Evolutionary conservation across 2,888 invertebrate genomes (phyloP).

Genomic region (Mechanitis mazaeus): DNA sequence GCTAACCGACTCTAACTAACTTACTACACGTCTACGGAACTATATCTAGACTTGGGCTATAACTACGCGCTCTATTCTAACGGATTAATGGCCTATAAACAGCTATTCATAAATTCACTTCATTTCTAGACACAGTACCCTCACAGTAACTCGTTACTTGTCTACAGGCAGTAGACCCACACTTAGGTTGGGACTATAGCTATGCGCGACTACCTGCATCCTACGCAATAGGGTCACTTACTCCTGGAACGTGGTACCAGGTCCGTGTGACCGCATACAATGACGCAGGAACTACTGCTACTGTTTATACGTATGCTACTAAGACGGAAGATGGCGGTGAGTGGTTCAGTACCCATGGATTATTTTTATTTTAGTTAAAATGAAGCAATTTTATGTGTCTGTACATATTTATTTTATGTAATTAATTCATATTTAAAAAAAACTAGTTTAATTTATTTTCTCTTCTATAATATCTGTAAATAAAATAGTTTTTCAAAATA

Average conservation of each 20-base stretch:
- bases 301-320: constrained; percentile 78
- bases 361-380: no score
- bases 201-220: constrained; percentile 46
- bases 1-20: no score
- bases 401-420: neutral
- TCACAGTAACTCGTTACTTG: neutral
- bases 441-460: no score
- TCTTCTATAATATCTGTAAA: no score
- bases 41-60: no score
- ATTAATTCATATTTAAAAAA: no score
- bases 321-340: constrained; percentile 78
- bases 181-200: constrained; percentile 60
- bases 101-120: no score
- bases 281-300: constrained; percentile 79
- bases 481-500: no score
- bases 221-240: constrained; percentile 72
- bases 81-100: no score
- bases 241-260: constrained; percentile 79
- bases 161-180: constrained; percentile 51
- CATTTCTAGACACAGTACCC: no score
- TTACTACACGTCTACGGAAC: no score
- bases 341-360: constrained; percentile 22
- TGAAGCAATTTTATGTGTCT: no score
- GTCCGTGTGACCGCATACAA: constrained; percentile 78
- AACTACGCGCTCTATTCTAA: neutral